phyloP scores from a whole-genome alignment of 2,888 invertebrate genomes.

The Yponomeuta evonymella region DNA sequence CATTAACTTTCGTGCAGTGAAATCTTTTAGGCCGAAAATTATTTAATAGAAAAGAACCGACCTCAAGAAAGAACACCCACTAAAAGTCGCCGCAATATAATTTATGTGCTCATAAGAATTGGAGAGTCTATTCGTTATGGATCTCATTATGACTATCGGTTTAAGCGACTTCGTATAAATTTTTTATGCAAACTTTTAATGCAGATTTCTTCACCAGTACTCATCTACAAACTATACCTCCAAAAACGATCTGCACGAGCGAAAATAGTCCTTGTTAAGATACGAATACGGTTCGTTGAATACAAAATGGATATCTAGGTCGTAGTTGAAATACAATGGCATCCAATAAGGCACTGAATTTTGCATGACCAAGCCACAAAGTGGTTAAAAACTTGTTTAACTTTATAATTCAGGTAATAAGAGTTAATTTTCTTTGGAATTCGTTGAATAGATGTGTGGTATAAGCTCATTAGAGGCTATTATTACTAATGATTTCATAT shows the following conservation, averaged over 20 bases:
- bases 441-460: neutral
- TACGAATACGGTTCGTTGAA: neutral
- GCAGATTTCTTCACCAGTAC: neutral
- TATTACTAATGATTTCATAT: neutral
- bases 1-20: neutral
- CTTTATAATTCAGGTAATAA: neutral
- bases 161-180: too few species aligned
- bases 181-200: neutral
- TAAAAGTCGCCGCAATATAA: too few species aligned
- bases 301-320: neutral
- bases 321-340: neutral
- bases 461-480: neutral
- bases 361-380: neutral
- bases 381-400: neutral
- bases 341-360: neutral
- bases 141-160: too few species aligned
- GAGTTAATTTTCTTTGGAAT: neutral
- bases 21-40: neutral
- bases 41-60: neutral
- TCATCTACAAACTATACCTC: neutral
- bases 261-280: neutral
- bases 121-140: too few species aligned
- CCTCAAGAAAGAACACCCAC: too few species aligned
- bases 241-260: neutral
- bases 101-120: too few species aligned